A percentile compares a stretch with the other conserved stretches of the same genome.
Evolutionary conservation across 2,888 invertebrate species (phyloP).

Genomic region (Sinopyrophorus schimmeli): DNA sequence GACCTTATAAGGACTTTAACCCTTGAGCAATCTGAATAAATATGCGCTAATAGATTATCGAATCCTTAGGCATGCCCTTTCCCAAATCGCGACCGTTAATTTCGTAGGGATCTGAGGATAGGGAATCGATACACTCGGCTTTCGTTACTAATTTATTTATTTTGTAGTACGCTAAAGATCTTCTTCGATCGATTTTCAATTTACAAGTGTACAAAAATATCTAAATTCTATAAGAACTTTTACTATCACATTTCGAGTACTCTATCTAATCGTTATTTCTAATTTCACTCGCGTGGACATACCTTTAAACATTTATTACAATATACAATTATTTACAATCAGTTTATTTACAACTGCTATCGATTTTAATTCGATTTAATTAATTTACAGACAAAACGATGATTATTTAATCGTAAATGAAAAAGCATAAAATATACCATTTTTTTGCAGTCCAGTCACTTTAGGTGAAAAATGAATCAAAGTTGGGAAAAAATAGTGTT

Average conservation of each 20-base stretch:
- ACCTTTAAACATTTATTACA: slow-evolving; percentile 11
- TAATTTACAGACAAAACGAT: not conserved
- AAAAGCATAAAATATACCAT: too few species aligned
- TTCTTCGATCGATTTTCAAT: too few species aligned
- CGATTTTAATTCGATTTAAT: not conserved
- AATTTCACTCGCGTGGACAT: slow-evolving; percentile 19
- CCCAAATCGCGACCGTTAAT: not conserved
- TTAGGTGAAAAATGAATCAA: too few species aligned
- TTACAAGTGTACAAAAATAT: slow-evolving; percentile 53
- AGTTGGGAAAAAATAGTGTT: too few species aligned
- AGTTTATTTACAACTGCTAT: not conserved
- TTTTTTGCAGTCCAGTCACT: too few species aligned
- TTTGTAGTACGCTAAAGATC: slow-evolving; percentile 10
- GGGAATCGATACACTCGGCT: not conserved
- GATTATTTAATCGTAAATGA: not conserved
- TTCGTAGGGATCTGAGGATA: not conserved
- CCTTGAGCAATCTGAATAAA: slow-evolving; percentile 15
- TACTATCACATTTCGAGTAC: slow-evolving; percentile 54
- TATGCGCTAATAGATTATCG: slow-evolving; percentile 4
- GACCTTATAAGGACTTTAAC: slow-evolving; percentile 17
- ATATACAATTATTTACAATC: slow-evolving; percentile 10
- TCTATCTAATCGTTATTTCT: slow-evolving; percentile 26
- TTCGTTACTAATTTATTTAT: slow-evolving; percentile 18
- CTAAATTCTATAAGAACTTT: slow-evolving; percentile 47
- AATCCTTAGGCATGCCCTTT: not conserved